Percentiles rank a stretch among this genome's conserved stretches.
Evolutionary conservation across 2,113 vertebrate genomes (phyloP).

Genomic region (Chroicocephalus ridibundus): DNA sequence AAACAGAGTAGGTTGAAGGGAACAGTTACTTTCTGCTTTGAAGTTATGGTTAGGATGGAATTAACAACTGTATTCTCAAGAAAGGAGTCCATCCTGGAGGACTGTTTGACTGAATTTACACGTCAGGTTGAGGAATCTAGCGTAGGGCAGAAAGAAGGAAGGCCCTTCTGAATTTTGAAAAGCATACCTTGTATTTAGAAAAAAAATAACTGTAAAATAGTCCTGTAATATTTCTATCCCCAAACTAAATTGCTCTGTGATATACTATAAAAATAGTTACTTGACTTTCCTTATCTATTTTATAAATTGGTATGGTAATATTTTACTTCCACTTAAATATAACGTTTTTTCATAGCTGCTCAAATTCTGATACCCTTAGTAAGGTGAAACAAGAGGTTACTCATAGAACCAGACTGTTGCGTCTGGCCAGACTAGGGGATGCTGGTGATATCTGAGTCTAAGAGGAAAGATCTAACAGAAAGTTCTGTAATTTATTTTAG

Average conservation of each 20-base stretch:
- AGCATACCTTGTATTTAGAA: not conserved
- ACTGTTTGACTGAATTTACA: not conserved
- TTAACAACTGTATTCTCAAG: constrained; percentile 15
- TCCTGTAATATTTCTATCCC: not conserved
- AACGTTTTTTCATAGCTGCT: not conserved
- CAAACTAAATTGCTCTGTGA: not conserved
- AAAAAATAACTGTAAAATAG: not conserved
- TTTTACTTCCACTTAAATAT: not conserved
- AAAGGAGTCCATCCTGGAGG: not conserved
- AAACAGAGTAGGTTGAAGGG: not conserved
- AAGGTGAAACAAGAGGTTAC: not conserved
- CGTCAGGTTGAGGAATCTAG: not conserved
- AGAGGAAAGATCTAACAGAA: not conserved
- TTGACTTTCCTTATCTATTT: not conserved
- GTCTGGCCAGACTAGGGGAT: not conserved
- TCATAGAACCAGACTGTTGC: not conserved
- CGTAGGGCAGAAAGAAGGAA: not conserved
- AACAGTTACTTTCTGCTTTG: constrained; percentile 24
- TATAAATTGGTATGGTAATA: not conserved
- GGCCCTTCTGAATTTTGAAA: not conserved
- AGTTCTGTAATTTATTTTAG: not conserved
- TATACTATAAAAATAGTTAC: not conserved
- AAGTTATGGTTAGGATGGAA: constrained; percentile 24
- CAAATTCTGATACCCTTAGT: not conserved
- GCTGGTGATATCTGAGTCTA: not conserved